Evolutionary conservation across 35 echinoderm and acorn worm genomes (phyloP), one percentile per base, ranked within the genome.

Genomic region (Eucidaris tribuloides): DNA sequence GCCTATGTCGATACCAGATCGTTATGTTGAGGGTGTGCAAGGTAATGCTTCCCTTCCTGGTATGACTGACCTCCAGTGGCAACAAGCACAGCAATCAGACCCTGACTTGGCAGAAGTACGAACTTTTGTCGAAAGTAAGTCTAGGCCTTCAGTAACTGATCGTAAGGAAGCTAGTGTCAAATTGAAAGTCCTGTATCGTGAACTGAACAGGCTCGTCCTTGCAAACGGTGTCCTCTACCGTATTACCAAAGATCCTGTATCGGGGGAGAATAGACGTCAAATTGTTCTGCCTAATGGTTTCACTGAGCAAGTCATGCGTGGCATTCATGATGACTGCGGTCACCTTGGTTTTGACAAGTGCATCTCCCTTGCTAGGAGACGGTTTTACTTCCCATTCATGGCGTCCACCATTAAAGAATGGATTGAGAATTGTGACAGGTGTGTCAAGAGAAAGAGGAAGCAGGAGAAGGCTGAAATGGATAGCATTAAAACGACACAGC

Each of bases 311-410:
- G 78, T 34, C 50, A 33, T 81, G 3, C 24, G 29, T 32, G 56
- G 49, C 27, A 24, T 91, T 37, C 83, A 91, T 79, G 83, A 86
- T 46, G 74, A 91, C 3, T 52, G 62, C 64, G 82, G 89, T 19
- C 82, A 91, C 30, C 54, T 65, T 19, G 89, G 83, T 39, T 50
- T 64, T 79, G 89, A 91, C 33, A 78, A 71, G 41, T 77, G 50
- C 38, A 42, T 80, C 5, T 76, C 50, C 1, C 58, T 84, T 6
- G 60, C 76, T 13, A 34, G 71, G 38, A 32, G 20, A 24, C 49
- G 83, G 22, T 91, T 91, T 45, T 91, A 86, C 46, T 91, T 86
- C 49, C 83, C 89, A 18, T 50, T 45, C 2, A 91, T 91, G 89
- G 46, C 82, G 5, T 34, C 76, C 3, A 2, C 42, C 5, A 64